These are phyloP conservation scores for Parambassis ranga DNA, from an alignment of 2,797 vertebrate species.

Conservation along the genomic window DNA sequence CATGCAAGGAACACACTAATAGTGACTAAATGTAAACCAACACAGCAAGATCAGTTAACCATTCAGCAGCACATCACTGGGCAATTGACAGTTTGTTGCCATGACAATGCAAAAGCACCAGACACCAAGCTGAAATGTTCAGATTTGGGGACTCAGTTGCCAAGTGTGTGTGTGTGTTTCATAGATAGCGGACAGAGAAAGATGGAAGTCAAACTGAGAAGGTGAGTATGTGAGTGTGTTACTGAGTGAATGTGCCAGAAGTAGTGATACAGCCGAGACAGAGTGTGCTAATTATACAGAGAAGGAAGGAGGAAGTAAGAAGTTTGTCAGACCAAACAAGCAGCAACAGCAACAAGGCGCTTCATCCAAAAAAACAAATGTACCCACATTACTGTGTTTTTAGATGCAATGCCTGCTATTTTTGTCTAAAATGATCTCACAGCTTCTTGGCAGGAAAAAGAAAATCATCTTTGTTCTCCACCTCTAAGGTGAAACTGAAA, in stretches of 20 bases:
- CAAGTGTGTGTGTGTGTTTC: neutral
- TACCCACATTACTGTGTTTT: no score
- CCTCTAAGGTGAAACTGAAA: neutral
- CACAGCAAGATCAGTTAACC: no score
- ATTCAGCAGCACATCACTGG: neutral
- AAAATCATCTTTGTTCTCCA: neutral
- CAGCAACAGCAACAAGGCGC: no score
- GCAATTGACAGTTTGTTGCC: constrained; percentile 28
- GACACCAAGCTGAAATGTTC: neutral
- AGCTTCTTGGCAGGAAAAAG: neutral
- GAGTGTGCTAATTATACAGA: neutral
- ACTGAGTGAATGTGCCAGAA: neutral
- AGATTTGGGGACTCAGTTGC: constrained; percentile 13
- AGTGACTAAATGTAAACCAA: no score
- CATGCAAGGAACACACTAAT: no score
- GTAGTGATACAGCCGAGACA: no score
- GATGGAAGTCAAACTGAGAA: neutral
- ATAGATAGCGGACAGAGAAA: neutral
- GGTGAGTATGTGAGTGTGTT: neutral
- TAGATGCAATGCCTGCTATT: no score
- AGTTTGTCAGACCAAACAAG: neutral
- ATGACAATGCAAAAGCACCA: constrained; percentile 12
- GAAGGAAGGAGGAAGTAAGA: no score
- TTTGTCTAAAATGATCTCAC: no score
- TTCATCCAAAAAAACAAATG: no score